A percentile compares a stretch with the other conserved stretches of the same genome.
phyloP scores from a whole-genome alignment of 2,888 invertebrate species.

The Drosophila monieri region DNA sequence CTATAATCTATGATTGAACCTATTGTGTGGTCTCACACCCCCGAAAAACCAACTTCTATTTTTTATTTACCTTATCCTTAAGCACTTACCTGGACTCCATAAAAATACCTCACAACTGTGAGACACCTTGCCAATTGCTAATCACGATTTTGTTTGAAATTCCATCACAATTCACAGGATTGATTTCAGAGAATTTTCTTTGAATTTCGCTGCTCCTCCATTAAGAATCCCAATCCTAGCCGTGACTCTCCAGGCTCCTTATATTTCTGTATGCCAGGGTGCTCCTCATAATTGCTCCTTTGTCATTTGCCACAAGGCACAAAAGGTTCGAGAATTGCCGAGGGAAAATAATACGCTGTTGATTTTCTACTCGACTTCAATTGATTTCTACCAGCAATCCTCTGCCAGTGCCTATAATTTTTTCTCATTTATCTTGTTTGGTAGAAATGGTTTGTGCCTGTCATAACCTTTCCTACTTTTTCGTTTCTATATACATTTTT shows the following conservation, averaged over 20 bases:
- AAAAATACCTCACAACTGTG: slow-evolving; percentile 7
- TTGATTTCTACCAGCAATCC: slow-evolving; percentile 52
- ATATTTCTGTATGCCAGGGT: slow-evolving; percentile 22
- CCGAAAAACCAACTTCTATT: slow-evolving; percentile 6
- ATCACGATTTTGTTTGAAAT: slow-evolving; percentile 60
- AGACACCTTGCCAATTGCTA: slow-evolving; percentile 53
- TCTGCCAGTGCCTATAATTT: slow-evolving; percentile 32
- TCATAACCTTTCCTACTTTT: slow-evolving; percentile 59
- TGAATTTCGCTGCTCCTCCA: slow-evolving; percentile 3
- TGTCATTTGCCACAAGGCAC: slow-evolving; percentile 70
- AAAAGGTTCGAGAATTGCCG: slow-evolving; percentile 28
- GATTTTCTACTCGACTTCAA: slow-evolving; percentile 77
- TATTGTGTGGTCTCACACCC: slow-evolving; percentile 18
- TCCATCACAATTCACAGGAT: slow-evolving; percentile 56
- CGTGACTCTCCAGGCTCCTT: slow-evolving; percentile 18
- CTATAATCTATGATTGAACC: slow-evolving; percentile 7
- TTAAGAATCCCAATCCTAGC: slow-evolving; percentile 17
- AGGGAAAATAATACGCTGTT: slow-evolving; percentile 60
- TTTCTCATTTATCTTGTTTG: slow-evolving; percentile 52
- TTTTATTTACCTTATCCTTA: slow-evolving; percentile 31
- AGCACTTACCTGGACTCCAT: slow-evolving; percentile 27
- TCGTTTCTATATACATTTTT: slow-evolving; percentile 3
- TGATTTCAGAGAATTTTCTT: slow-evolving; percentile 61
- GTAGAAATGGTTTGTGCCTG: slow-evolving; percentile 74
- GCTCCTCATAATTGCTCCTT: slow-evolving; percentile 70